Evolutionary conservation across 2,797 vertebrate species (phyloP), one percentile per base, ranked within the genome.

Genomic region (Dendrocincla fuliginosa): DNA sequence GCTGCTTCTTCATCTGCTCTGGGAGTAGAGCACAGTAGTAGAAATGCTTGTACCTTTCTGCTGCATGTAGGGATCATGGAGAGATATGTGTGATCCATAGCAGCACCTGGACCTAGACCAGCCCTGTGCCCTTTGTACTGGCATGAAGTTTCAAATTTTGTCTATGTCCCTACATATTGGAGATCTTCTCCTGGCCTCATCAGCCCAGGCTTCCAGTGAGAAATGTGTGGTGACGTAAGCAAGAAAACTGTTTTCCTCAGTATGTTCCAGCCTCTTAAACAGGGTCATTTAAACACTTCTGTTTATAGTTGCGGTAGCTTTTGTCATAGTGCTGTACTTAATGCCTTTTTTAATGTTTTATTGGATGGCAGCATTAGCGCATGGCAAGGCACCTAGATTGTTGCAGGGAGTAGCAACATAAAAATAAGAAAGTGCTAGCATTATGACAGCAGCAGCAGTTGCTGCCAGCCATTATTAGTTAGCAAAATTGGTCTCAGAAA

Each of bases 401-500:
- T 89, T 77, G n/a, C 33, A 82, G 88, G 37, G 56, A 96, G 87
- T 7, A 53, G 84, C 87, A 63, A 63, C 79, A 95, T 95, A 95
- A 96, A 96, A 93, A 81, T 86, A 90, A 79, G 81, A 12, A 83
- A 88, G 44, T 7, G 4, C 30, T 93, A 17, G 91, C 63, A 23
- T 95, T 84, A 92, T 82, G 90, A 56, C 53, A 87, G 71, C 53
- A 81, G 35, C 37, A 89, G 81, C 75, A 70, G n/a, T 89, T 73
- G 57, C 77, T 95, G 89, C 77, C 80, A 87, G 75, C 52, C 64
- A 12, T 93, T 94, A 93, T 86, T 91, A 94, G 59, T 4, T 5
- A 70, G 52, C 2, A 8, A 70, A 90, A 59, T 79, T 93, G 44
- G 67, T 87, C 71, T 74, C 17, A 3, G 65, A 87, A 96, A 91